These are phyloP conservation scores for Alviniconcha marisindica DNA, from an alignment of 1,140 invertebrate species.

Conservation along the genomic window DNA sequence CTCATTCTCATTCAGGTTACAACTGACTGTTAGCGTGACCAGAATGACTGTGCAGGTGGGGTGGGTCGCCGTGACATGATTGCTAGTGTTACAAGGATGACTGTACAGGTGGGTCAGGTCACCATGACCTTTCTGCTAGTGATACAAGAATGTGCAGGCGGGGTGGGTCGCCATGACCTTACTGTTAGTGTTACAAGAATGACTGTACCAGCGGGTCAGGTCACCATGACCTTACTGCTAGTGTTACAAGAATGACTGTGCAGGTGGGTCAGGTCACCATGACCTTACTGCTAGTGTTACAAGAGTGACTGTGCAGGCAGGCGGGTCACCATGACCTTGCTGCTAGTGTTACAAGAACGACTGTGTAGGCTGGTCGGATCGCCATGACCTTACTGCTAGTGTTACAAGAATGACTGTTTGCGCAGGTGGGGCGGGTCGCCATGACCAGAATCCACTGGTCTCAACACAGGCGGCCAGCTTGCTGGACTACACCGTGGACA, in stretches of 20 bases:
- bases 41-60: no score
- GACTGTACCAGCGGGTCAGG: no score
- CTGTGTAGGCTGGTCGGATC: background rate
- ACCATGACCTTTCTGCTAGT: no score
- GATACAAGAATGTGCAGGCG: no score
- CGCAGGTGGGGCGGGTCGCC: background rate
- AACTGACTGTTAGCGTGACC: no score
- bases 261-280: background rate
- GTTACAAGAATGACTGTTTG: background rate
- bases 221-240: background rate
- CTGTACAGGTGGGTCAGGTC: background rate
- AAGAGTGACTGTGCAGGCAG: background rate
- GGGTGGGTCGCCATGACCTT: no score
- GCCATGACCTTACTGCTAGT: background rate
- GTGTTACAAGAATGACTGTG: background rate
- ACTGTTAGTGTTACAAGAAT: no score
- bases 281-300: background rate
- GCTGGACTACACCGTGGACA: constrained; percentile 42
- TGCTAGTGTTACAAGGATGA: background rate
- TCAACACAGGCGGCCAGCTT: constrained; percentile 49
- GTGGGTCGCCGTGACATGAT: no score
- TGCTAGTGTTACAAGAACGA: no score
- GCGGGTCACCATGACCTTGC: background rate
- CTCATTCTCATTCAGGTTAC: no score
- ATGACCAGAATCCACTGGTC: constrained; percentile 39